Conservation (phyloP, 2,888 invertebrate genomes). For the Hirtodrosophila trivittata region DNA sequence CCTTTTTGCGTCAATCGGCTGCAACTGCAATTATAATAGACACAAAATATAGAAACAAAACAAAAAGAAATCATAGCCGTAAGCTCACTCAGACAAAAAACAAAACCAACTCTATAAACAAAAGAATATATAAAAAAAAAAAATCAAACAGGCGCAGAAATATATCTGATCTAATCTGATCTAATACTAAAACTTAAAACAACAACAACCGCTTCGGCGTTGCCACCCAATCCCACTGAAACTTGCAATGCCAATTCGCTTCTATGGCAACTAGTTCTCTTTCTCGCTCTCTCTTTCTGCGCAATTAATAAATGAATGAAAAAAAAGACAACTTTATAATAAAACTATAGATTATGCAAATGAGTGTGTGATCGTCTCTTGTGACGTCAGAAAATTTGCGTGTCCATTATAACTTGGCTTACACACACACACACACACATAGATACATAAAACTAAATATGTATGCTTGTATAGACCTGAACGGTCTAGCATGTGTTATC, state of each 20-base stretch:
- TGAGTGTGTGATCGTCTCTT: constrained; percentile 22
- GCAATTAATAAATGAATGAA: constrained; percentile 26
- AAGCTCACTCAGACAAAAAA: too few relatives aligned
- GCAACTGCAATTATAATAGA: constrained; percentile 33
- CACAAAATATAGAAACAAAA: background rate
- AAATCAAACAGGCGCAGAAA: too few relatives aligned
- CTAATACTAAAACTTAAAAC: background rate
- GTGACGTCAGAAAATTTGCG: constrained; percentile 46
- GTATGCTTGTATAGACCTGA: constrained; percentile 8
- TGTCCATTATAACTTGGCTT: constrained; percentile 37
- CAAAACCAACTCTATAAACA: too few relatives aligned
- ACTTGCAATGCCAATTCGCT: constrained; percentile 13
- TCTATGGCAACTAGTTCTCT: constrained; percentile 10
- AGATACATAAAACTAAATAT: background rate
- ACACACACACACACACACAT: background rate
- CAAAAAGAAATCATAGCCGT: too few relatives aligned
- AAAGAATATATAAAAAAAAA: too few relatives aligned
- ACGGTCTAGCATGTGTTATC: constrained; percentile 53
- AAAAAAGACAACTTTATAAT: too few relatives aligned
- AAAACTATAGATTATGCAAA: constrained; percentile 19
- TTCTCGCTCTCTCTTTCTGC: constrained; percentile 17
- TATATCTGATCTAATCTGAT: too few relatives aligned
- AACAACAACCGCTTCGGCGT: constrained; percentile 19
- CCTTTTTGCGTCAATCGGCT: constrained; percentile 13
- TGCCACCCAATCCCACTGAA: constrained; percentile 29